Evolutionary conservation across 2,888 invertebrate species (phyloP), one percentile per base, ranked within the genome.

Genomic region (Hipparchia semele): DNA sequence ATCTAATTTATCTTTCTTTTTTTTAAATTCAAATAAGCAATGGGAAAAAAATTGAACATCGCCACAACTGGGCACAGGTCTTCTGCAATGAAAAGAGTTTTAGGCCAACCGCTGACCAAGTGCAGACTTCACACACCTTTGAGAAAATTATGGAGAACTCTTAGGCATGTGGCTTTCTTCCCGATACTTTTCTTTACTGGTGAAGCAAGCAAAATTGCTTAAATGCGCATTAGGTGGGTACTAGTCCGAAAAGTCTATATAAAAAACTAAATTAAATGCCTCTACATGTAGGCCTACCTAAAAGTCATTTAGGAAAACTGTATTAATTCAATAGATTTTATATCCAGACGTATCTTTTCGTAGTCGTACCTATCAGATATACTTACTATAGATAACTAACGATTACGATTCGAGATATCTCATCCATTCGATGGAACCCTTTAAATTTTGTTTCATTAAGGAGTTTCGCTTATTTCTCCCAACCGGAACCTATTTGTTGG

Each of bases 401-500:
- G 56, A 56, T 56, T 60, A 46, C 67, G 56, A 61, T 39, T 39
- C 39, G 62, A 72, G 65, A 46, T 53, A 58, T 51, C 71, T 45
- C 65, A 77, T 77, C 77, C 78, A 78, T 74, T 75, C 76, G 71
- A 77, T 71, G 72, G 70, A 85, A 86, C 87, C 88, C 89, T 88
- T 86, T 82, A 87, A 85, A 83, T 86, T 84, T 86, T 84, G 85
- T 87, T 90, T 88, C 87, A 91, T 90, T 91, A 91, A 87, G 86
- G 86, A 89, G 89, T 90, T 90, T 87, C 84, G 87, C 89, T 88
- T 88, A 90, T 90, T 90, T 88, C 86, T 83, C 87, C 88, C 86
- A 86, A 89, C 87, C 91, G 90, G 89, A 91, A 91, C 90, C 85
- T 92, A 91, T 92, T 92, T 90, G 92, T 90, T 90, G 89, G 90